Evolutionary conservation across 2,113 vertebrate species (phyloP).

Genomic region (Indicator indicator): DNA sequence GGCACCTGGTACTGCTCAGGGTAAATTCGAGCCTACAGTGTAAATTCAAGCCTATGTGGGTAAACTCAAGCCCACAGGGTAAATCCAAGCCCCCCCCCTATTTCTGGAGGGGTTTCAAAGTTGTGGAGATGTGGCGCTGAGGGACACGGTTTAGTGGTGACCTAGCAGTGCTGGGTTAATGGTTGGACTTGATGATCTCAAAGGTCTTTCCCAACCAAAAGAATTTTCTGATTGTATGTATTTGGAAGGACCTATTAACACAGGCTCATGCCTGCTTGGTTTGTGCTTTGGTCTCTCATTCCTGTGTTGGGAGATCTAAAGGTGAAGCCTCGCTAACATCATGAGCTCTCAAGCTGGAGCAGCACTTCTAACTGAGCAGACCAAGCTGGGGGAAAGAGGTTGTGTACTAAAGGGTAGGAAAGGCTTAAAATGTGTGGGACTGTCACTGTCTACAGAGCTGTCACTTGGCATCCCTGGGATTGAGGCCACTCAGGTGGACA

Average conservation of each 20-base stretch:
- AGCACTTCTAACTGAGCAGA: background rate
- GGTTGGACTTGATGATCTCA: too few species aligned
- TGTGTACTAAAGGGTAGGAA: background rate
- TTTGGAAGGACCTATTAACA: background rate
- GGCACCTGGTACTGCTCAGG: background rate
- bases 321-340: background rate
- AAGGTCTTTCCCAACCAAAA: too few species aligned
- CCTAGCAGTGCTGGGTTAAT: too few species aligned
- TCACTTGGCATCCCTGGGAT: background rate
- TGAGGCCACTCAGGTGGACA: background rate
- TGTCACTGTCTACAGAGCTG: background rate
- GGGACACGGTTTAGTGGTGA: too few species aligned
- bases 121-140: too few species aligned
- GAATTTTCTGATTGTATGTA: too few species aligned
- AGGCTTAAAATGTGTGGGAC: background rate
- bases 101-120: too few species aligned
- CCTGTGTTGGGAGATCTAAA: background rate
- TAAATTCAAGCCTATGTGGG: too few species aligned
- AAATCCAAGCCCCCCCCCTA: too few species aligned
- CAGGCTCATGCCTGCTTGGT: background rate
- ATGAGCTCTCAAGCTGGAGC: fast-evolving
- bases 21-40: background rate
- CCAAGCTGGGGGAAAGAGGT: background rate
- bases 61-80: background rate
- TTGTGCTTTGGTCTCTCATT: background rate